phyloP scores from a whole-genome alignment of 2,888 invertebrate genomes.

The Osedax frankpressi region DNA sequence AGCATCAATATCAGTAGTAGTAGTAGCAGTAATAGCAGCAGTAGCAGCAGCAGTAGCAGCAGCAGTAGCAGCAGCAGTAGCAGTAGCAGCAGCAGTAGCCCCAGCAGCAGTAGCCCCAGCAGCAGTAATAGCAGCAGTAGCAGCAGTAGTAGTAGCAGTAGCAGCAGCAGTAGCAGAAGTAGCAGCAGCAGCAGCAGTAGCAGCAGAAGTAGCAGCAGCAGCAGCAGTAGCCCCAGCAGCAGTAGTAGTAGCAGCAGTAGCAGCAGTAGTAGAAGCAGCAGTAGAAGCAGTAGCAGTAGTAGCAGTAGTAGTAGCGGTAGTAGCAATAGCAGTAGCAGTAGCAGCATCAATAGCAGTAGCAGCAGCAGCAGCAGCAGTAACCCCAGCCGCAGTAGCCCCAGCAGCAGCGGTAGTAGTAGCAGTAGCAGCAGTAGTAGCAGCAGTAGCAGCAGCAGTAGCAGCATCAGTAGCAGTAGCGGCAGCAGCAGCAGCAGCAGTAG shows the following conservation, averaged over 20 bases:
- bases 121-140: neutral
- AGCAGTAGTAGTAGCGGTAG: neutral
- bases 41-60: neutral
- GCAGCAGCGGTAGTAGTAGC: neutral
- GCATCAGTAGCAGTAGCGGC: neutral
- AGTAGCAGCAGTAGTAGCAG: neutral
- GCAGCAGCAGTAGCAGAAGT: neutral
- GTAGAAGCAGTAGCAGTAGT: neutral
- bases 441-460: neutral
- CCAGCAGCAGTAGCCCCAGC: neutral
- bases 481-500: neutral
- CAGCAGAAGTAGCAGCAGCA: neutral
- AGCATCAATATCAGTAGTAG: neutral
- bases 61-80: neutral
- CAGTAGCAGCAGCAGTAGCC: neutral
- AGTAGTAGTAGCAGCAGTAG: neutral
- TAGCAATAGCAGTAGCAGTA: neutral
- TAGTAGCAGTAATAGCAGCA: neutral
- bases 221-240: neutral
- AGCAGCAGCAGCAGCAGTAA: neutral
- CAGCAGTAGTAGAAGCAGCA: neutral
- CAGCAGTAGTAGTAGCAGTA: neutral
- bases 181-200: neutral
- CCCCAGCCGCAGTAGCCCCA: neutral
- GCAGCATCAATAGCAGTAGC: neutral